Percentiles rank a stretch among this genome's conserved stretches.
These are phyloP conservation scores for Mastacembelus armatus DNA, from an alignment of 2,797 vertebrate species.

Conservation along the genomic window DNA sequence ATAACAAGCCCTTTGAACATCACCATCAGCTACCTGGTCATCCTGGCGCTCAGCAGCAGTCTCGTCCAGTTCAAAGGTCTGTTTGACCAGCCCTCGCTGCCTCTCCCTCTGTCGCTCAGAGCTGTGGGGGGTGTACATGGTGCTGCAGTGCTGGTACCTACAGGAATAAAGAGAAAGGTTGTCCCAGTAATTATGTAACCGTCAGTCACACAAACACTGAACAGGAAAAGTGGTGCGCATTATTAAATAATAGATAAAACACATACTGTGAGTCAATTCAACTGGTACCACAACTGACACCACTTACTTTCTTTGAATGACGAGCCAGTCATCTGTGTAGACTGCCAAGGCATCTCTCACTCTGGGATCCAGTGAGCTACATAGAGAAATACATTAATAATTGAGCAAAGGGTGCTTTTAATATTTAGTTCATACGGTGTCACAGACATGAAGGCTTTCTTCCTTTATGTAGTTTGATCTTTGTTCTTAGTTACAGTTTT, in stretches of 20 bases:
- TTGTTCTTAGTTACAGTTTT: conserved; percentile 49
- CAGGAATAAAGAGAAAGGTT: background rate
- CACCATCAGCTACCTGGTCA: conserved; percentile 82
- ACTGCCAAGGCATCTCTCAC: conserved; percentile 90
- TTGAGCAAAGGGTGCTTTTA: conserved; percentile 63
- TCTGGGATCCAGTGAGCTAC: conserved; percentile 88
- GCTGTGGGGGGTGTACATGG: conserved; percentile 83
- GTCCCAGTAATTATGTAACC: conserved; percentile 10
- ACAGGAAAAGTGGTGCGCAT: conserved; percentile 29
- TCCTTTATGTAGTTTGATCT: conserved; percentile 46
- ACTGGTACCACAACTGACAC: conserved; percentile 21
- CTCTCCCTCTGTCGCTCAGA: conserved; percentile 88
- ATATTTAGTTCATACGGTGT: conserved; percentile 61
- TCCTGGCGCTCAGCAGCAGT: conserved; percentile 85
- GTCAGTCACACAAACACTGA: conserved; percentile 30
- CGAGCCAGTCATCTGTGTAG: conserved; percentile 93
- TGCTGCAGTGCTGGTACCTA: conserved; percentile 89
- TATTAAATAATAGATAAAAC: conserved; percentile 42
- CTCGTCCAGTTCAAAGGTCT: conserved; percentile 90
- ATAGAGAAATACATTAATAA: conserved; percentile 73
- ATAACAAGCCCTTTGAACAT: conserved; percentile 4
- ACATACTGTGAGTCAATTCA: conserved; percentile 30
- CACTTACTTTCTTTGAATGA: conserved; percentile 91
- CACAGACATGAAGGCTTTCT: conserved; percentile 54
- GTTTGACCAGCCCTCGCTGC: conserved; percentile 87